A percentile compares a stretch with the other conserved stretches of the same genome.
These are phyloP conservation scores for Mechanitis messenoides DNA, from an alignment of 2,888 invertebrate genomes.

Conservation along the genomic window DNA sequence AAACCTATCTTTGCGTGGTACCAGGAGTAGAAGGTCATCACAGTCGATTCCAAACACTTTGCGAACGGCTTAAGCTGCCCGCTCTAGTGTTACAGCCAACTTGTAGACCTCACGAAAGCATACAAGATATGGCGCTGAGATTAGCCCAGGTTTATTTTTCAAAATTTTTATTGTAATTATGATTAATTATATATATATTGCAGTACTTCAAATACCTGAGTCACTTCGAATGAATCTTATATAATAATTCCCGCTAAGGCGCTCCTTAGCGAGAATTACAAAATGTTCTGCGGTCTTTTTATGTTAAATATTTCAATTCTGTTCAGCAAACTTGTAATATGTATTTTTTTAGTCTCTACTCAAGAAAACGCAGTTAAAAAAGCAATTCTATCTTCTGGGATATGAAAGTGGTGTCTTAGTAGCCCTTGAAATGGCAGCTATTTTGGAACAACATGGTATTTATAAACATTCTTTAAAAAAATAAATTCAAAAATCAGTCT, in stretches of 20 bases:
- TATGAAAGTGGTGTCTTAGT: constrained; percentile 48
- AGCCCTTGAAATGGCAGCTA: constrained; percentile 48
- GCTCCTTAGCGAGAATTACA: too few species aligned
- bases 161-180: too few species aligned
- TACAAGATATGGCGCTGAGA: constrained; percentile 39
- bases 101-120: constrained; percentile 35
- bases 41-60: constrained; percentile 38
- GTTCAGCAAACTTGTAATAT: background rate
- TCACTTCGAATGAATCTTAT: too few species aligned
- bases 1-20: constrained; percentile 43
- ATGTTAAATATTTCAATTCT: background rate
- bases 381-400: constrained; percentile 46
- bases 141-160: constrained; percentile 33
- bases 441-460: constrained; percentile 50
- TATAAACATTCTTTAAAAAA: background rate
- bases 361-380: constrained; percentile 34
- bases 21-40: constrained; percentile 50
- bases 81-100: constrained; percentile 44
- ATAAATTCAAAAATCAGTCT: too few species aligned
- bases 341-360: constrained; percentile 36
- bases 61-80: constrained; percentile 45
- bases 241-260: too few species aligned
- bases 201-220: too few species aligned
- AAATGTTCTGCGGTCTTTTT: too few species aligned
- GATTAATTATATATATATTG: too few species aligned